Percentiles rank a stretch among this genome's conserved stretches.
These are phyloP conservation scores for Allolobophora icterica DNA, from an alignment of 2,888 invertebrate species.

Conservation along the genomic window DNA sequence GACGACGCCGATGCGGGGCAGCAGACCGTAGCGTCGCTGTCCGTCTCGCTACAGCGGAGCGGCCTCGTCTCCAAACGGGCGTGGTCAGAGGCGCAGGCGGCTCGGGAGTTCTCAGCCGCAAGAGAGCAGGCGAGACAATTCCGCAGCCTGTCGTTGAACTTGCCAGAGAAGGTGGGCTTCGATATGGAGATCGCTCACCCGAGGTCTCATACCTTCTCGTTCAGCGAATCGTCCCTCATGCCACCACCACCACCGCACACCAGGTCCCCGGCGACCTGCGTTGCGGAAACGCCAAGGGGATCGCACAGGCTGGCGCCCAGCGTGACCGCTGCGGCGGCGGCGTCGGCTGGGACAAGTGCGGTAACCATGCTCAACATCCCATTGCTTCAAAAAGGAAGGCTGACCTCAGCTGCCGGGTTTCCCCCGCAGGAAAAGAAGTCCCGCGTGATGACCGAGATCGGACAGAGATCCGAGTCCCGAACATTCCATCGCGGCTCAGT, in stretches of 20 bases:
- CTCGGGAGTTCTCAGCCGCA: not conserved
- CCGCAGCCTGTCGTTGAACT: not conserved
- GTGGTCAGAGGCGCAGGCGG: not conserved
- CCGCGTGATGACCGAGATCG: not conserved
- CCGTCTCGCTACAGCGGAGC: not conserved
- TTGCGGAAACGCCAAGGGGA: not conserved
- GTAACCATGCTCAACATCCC: not conserved
- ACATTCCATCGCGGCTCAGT: not conserved
- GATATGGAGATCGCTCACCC: not conserved
- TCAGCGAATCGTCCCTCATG: not conserved
- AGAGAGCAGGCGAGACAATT: not conserved
- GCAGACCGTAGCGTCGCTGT: slow-evolving; percentile 4
- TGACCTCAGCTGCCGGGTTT: not conserved
- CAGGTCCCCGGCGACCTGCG: not conserved
- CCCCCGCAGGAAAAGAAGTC: not conserved
- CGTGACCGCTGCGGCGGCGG: not conserved
- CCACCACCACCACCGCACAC: not conserved
- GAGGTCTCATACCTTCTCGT: not conserved
- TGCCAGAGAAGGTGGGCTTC: not conserved
- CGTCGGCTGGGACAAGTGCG: not conserved
- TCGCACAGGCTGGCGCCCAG: not conserved
- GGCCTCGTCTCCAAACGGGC: not conserved
- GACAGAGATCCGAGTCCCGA: no score
- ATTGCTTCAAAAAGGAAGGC: not conserved
- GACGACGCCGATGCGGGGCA: not conserved